These are phyloP conservation scores for Machimus atricapillus DNA, from an alignment of 2,888 invertebrate species.

Conservation along the genomic window DNA sequence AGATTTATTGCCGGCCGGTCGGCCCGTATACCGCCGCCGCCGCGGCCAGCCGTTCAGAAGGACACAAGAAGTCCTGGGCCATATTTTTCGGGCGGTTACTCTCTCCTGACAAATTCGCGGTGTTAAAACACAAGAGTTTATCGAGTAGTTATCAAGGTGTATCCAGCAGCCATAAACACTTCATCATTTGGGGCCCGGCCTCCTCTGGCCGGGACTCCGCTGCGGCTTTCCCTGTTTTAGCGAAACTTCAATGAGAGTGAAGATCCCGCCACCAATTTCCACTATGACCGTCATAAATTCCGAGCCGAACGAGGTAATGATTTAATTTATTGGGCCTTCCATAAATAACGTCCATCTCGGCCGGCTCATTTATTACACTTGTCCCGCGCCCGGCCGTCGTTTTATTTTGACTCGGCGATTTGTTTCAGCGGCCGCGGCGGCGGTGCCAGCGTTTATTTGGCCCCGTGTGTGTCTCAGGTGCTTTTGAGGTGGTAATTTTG, in stretches of 20 bases:
- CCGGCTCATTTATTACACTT: constrained; percentile 37
- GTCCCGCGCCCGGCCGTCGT: constrained; percentile 31
- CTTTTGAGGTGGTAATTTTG: constrained; percentile 34
- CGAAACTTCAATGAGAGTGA: constrained; percentile 36
- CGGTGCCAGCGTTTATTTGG: constrained; percentile 7
- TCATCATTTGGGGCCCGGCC: constrained; percentile 17
- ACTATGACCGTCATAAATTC: constrained; percentile 48
- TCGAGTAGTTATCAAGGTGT: constrained; percentile 37
- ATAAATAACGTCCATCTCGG: constrained; percentile 52
- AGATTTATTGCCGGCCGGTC: not conserved
- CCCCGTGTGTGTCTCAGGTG: constrained; percentile 31
- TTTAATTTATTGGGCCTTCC: constrained; percentile 56
- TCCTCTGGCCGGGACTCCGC: not conserved
- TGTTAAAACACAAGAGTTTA: constrained; percentile 36
- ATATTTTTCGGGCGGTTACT: constrained; percentile 20
- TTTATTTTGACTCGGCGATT: constrained; percentile 35
- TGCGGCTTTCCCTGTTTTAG: constrained; percentile 36
- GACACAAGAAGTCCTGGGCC: constrained; percentile 6
- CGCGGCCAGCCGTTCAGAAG: not conserved
- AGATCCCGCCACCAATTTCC: constrained; percentile 42
- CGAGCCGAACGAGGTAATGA: constrained; percentile 54
- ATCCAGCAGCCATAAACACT: constrained; percentile 39
- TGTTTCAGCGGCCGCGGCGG: constrained; percentile 33
- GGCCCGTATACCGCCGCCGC: not conserved
- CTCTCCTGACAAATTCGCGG: constrained; percentile 27